Evolutionary conservation across 2,888 invertebrate species (phyloP).

Genomic region (Copidosoma aretas): DNA sequence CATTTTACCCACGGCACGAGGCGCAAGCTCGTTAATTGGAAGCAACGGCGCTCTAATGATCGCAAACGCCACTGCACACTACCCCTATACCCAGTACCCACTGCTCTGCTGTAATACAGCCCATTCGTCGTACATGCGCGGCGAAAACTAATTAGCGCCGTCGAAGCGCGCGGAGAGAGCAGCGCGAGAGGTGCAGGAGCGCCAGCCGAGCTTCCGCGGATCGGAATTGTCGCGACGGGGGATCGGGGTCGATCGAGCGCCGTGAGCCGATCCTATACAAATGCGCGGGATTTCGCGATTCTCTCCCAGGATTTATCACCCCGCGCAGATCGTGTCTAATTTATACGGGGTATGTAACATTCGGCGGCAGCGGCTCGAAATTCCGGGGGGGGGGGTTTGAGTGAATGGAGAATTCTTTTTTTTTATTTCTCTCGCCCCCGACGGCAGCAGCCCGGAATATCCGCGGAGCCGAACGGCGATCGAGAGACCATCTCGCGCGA

Average conservation of each 20-base stretch:
- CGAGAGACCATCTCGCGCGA: not conserved
- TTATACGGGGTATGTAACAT: conserved; percentile 11
- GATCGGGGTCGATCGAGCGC: conserved; percentile 34
- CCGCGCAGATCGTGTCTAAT: conserved; percentile 27
- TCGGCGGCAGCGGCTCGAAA: not conserved
- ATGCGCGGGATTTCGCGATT: conserved; percentile 13
- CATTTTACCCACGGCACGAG: not conserved
- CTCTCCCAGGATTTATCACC: not conserved
- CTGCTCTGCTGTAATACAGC: not conserved
- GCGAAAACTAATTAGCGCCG: conserved; percentile 35
- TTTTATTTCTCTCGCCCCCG: conserved; percentile 2
- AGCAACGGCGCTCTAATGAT: conserved; percentile 20
- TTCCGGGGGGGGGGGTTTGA: not conserved
- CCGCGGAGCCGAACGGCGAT: conserved; percentile 11
- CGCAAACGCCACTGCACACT: not conserved
- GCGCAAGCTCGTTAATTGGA: conserved; percentile 23
- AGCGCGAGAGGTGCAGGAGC: not conserved
- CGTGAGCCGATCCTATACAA: not conserved
- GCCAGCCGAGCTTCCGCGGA: conserved; percentile 14
- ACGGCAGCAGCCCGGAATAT: not conserved
- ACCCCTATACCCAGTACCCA: no score
- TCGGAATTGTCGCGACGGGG: conserved; percentile 23
- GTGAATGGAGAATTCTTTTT: not conserved
- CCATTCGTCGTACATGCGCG: not conserved
- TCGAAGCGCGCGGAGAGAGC: not conserved